phyloP scores from a whole-genome alignment of 2,797 vertebrate genomes.

The Heterohyrax brucei region DNA sequence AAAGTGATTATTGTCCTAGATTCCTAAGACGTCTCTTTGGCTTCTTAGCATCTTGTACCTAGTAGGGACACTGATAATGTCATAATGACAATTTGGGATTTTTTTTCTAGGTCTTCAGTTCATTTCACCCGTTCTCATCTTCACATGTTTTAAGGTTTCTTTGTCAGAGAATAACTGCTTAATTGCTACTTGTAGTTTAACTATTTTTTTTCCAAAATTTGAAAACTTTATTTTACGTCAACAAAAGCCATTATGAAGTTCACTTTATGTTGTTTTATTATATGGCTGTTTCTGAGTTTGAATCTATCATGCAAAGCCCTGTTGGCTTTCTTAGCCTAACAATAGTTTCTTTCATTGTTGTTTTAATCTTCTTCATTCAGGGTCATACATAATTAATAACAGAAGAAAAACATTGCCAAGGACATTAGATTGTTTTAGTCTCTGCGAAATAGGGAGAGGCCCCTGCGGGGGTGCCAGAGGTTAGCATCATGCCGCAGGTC shows the following conservation, averaged over 20 bases:
- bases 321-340: background rate
- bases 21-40: background rate
- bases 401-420: conserved; percentile 34
- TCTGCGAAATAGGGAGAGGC: too few relatives aligned
- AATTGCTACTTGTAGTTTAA: background rate
- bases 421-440: background rate
- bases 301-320: background rate
- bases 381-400: background rate
- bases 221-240: background rate
- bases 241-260: background rate
- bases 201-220: background rate
- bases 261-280: background rate
- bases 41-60: background rate
- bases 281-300: background rate
- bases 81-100: background rate
- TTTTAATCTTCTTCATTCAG: conserved; percentile 4
- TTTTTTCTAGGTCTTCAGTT: background rate
- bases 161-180: background rate
- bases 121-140: background rate
- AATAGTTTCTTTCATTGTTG: background rate
- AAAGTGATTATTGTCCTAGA: background rate
- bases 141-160: background rate
- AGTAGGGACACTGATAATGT: background rate
- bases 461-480: too few relatives aligned
- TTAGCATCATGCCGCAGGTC: too few relatives aligned